phyloP scores from a whole-genome alignment of 2,113 vertebrate species.

The Mastomys coucha region DNA sequence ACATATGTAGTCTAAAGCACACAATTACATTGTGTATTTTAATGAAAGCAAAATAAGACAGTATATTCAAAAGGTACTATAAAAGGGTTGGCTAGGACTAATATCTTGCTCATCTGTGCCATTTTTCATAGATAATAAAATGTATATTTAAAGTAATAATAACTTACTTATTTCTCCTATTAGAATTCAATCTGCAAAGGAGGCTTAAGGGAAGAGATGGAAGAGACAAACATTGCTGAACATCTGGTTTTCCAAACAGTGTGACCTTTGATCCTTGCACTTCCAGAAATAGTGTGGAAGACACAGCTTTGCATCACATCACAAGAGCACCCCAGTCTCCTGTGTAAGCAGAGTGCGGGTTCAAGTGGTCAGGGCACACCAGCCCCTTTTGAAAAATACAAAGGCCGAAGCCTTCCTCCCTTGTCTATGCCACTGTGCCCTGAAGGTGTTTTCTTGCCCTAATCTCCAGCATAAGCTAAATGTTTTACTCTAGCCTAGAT shows the following conservation, averaged over 20 bases:
- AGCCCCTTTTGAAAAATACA: background rate
- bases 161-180: conserved; percentile 27
- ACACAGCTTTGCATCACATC: background rate
- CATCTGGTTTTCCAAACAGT: background rate
- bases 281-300: background rate
- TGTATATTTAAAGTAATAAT: conserved; percentile 37
- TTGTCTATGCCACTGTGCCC: background rate
- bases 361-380: background rate
- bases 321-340: background rate
- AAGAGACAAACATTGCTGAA: conserved; percentile 16
- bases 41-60: conserved; percentile 14
- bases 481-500: background rate
- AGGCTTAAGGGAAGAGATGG: background rate
- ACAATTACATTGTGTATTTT: background rate
- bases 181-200: conserved; percentile 59
- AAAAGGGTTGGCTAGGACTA: conserved; percentile 15
- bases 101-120: background rate
- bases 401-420: background rate
- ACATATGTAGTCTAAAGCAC: background rate
- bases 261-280: background rate
- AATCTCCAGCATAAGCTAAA: background rate
- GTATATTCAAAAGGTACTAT: background rate
- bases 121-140: conserved; percentile 36
- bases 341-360: background rate
- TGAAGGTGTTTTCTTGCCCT: background rate